Evolutionary conservation across 2,113 vertebrate genomes (phyloP), one percentile per base, ranked within the genome.

Genomic region (Pycnonotus jocosus): DNA sequence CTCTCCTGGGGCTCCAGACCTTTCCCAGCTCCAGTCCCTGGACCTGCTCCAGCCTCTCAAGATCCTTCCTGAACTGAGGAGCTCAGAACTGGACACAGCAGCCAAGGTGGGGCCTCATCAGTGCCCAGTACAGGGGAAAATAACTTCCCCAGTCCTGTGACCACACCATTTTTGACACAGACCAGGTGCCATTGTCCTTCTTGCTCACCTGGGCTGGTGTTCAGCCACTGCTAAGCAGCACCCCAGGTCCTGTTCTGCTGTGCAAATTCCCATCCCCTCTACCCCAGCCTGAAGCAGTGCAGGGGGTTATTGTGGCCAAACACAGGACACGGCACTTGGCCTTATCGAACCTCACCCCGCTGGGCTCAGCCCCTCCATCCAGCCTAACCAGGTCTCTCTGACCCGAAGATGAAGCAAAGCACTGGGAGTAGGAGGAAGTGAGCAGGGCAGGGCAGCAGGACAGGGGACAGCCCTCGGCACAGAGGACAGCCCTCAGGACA

Each of bases 31-130:
- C 48, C 10, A 2, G 40, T 30, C 20, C 19, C n/a, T 24, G 19
- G 9, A 45, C 22, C 2, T 0, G 0, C 47, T 71, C 45, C 81
- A 38, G 4, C 24, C 9, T 3, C 20, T 79, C 23, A 1, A 5
- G 1, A 24, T 10, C 20, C 4, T 12, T 30, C 19, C 10, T 6
- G 12, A 9, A 0, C 1, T 11, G 11, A 50, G 19, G 31, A 13
- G 11, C 25, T 2, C 20, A 30, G 7, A 35, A 16, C 5, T 2
- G 20, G 8, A 40, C 60, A 31, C 12, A 31, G 6, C 24, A 35
- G 13, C 8, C 3, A 2, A 70, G 1, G 28, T 9, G 30, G 1
- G 0, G 5, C 28, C n/a, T 35, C 65, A n/a, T 8, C 48, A 48
- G 6, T 4, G 5, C 17, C 21, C 48, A 64, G 25, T 0, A 7